Conservation (phyloP, 2,797 vertebrate species). For the Epinephelus coioides region DNA sequence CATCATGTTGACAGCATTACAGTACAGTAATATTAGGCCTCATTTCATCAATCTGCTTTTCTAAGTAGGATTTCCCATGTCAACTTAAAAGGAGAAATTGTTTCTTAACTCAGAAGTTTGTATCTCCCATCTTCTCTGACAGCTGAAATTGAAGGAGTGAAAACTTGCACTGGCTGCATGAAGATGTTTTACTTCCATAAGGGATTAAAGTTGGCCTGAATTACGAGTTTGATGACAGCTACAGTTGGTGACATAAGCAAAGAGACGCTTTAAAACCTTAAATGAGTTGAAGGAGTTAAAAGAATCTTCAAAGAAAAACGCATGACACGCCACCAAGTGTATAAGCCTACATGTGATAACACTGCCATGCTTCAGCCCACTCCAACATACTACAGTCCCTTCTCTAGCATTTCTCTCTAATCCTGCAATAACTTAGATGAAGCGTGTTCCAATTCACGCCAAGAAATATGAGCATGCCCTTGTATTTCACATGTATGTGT, state of each 20-base stretch:
- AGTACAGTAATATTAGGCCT: background rate
- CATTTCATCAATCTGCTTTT: background rate
- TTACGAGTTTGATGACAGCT: slow-evolving; percentile 45
- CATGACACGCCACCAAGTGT: slow-evolving; percentile 39
- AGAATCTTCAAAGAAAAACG: slow-evolving; percentile 67
- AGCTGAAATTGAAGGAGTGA: slow-evolving; percentile 10
- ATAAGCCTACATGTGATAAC: slow-evolving; percentile 45
- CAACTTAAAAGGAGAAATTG: background rate
- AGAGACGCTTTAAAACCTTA: slow-evolving; percentile 42
- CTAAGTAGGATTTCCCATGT: background rate
- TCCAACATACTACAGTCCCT: slow-evolving; percentile 8
- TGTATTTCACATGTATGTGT: slow-evolving; percentile 19
- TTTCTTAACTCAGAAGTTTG: background rate
- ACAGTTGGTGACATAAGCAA: slow-evolving; percentile 30
- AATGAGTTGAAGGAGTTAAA: slow-evolving; percentile 43
- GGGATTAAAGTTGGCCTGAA: slow-evolving; percentile 59
- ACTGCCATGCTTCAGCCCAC: slow-evolving; percentile 31
- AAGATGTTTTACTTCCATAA: slow-evolving; percentile 35
- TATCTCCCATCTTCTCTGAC: slow-evolving; percentile 18
- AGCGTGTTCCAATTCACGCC: slow-evolving; percentile 20
- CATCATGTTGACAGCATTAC: background rate
- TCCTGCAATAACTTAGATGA: slow-evolving; percentile 25
- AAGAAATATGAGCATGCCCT: slow-evolving; percentile 11
- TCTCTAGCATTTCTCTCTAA: slow-evolving; percentile 19
- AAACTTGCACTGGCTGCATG: slow-evolving; percentile 18